Conservation (phyloP, 2,113 vertebrate genomes). For the Myotis yumanensis region DNA sequence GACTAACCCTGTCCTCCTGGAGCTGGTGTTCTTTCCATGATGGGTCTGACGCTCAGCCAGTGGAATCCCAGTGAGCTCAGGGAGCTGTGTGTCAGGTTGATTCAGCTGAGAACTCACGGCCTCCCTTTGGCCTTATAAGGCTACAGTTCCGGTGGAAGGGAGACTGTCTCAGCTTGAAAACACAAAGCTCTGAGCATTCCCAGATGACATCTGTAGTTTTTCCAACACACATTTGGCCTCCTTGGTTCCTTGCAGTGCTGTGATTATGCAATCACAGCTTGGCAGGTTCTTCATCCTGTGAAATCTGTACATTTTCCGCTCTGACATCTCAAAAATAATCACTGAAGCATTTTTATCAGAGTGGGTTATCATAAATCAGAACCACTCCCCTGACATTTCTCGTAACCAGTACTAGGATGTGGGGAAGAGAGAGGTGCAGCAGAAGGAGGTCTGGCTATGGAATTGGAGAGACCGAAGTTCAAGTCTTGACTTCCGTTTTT, state of each 20-base stretch:
- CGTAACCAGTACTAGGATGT: background rate
- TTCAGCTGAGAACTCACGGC: slow-evolving; percentile 69
- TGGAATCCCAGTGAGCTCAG: slow-evolving; percentile 73
- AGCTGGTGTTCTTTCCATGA: slow-evolving; percentile 73
- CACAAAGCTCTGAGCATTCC: slow-evolving; percentile 74
- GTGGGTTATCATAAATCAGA: slow-evolving; percentile 72
- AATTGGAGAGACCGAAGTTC: background rate
- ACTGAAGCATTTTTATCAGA: slow-evolving; percentile 51
- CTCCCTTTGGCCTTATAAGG: slow-evolving; percentile 81
- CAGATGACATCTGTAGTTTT: slow-evolving; percentile 82
- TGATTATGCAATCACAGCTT: slow-evolving; percentile 78
- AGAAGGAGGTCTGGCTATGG: background rate
- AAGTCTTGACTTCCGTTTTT: background rate
- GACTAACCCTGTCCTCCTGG: background rate
- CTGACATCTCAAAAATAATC: slow-evolving; percentile 71
- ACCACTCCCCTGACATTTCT: background rate
- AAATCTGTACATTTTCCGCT: slow-evolving; percentile 84
- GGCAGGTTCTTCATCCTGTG: slow-evolving; percentile 77
- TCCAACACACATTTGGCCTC: slow-evolving; percentile 77
- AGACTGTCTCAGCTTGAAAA: slow-evolving; percentile 46
- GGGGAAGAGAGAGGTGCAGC: background rate
- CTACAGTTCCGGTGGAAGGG: slow-evolving; percentile 73
- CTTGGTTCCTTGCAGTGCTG: slow-evolving; percentile 75
- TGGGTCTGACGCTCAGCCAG: slow-evolving; percentile 50
- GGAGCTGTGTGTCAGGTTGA: slow-evolving; percentile 61